Conservation (phyloP, 2,797 vertebrate species). For the Apodemus agrarius region DNA sequence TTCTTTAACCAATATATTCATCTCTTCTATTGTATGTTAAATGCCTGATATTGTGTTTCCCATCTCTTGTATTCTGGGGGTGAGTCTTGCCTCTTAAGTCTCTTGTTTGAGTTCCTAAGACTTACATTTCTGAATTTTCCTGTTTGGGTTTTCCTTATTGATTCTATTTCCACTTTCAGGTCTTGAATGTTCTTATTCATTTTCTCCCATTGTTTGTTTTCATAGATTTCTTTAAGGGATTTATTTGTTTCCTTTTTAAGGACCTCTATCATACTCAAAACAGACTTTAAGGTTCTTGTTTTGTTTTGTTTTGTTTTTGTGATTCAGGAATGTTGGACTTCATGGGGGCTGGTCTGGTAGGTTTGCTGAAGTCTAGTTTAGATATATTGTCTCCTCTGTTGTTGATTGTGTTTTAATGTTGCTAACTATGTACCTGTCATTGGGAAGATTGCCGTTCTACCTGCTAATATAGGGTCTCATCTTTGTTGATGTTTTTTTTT, state of each 20-base stretch:
- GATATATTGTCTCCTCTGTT: neutral
- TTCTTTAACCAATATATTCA: neutral
- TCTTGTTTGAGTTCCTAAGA: neutral
- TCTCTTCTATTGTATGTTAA: neutral
- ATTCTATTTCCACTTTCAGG: neutral
- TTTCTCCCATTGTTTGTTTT: neutral
- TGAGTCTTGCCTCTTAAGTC: neutral
- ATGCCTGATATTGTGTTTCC: neutral
- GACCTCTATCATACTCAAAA: neutral
- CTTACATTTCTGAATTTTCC: neutral
- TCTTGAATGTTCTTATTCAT: neutral
- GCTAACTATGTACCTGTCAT: neutral
- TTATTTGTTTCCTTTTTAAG: neutral
- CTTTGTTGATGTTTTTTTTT: neutral
- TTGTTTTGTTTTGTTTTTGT: neutral
- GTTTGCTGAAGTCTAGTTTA: neutral
- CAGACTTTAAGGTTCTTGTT: neutral
- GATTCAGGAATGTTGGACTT: neutral
- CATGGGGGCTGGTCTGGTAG: neutral
- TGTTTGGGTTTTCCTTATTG: neutral
- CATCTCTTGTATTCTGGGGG: neutral
- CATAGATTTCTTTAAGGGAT: neutral
- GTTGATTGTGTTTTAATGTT: neutral
- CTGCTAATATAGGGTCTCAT: neutral
- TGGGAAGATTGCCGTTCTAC: neutral